Evolutionary conservation across 2,888 invertebrate genomes (phyloP).

Genomic region (Cantharis flavilabris): DNA sequence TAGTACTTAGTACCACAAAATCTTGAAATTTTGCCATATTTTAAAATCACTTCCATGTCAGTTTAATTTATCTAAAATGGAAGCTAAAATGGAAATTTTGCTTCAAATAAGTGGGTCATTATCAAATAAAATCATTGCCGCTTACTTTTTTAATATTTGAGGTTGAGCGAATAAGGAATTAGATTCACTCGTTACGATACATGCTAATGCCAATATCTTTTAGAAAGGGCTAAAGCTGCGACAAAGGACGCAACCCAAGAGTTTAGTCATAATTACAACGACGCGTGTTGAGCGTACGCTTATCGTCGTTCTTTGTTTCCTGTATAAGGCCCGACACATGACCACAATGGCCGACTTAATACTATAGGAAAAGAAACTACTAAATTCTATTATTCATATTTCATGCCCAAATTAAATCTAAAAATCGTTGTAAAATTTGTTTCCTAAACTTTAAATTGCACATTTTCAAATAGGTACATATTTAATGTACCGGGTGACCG

Average conservation of each 20-base stretch:
- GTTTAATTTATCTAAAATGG: background rate
- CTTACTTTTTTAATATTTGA: constrained; percentile 3
- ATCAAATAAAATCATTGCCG: background rate
- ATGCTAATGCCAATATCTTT: constrained; percentile 12
- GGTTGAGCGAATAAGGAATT: constrained; percentile 7
- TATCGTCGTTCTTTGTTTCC: constrained; percentile 38
- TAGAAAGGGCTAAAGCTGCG: constrained; percentile 20
- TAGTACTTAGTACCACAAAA: background rate
- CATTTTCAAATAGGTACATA: background rate
- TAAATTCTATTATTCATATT: background rate
- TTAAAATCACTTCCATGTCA: background rate
- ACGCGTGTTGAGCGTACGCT: constrained; percentile 37
- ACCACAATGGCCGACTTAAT: constrained; percentile 37
- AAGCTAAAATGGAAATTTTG: background rate
- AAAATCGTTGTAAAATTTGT: background rate
- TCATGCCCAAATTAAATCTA: background rate
- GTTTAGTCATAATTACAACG: constrained; percentile 29
- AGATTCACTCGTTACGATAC: constrained; percentile 10
- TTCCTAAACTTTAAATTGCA: background rate
- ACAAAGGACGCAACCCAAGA: constrained; percentile 32
- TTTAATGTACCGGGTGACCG: no score
- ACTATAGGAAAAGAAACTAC: background rate
- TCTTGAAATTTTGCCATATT: background rate
- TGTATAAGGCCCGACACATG: constrained; percentile 35
- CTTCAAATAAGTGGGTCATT: background rate